Percentiles rank a stretch among this genome's conserved stretches.
Conservation (phyloP, 2,888 invertebrate species). For the Choreutis nemorana region DNA sequence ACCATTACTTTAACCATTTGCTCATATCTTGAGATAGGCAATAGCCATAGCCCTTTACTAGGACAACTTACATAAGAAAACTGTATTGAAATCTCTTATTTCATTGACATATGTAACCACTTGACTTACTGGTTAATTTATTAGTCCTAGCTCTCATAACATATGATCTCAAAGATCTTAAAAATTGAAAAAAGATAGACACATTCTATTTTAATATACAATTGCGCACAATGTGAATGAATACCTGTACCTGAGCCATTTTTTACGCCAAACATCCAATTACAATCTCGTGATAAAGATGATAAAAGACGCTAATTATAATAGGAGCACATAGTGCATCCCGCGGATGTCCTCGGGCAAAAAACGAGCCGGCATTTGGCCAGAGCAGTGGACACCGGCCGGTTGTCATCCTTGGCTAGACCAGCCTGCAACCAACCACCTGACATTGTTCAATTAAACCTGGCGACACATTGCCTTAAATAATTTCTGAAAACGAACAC, state of each 20-base stretch:
- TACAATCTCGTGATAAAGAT: slow-evolving; percentile 44
- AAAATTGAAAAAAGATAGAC: not conserved
- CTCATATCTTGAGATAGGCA: too few relatives aligned
- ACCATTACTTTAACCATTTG: too few relatives aligned
- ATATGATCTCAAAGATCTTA: too few relatives aligned
- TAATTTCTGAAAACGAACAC: slow-evolving; percentile 30
- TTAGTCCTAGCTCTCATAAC: too few relatives aligned
- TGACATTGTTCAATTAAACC: slow-evolving; percentile 54
- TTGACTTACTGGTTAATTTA: too few relatives aligned
- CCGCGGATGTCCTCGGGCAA: slow-evolving; percentile 26
- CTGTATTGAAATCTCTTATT: too few relatives aligned
- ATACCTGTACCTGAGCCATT: too few relatives aligned
- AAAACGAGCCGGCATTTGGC: slow-evolving; percentile 39
- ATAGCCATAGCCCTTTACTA: too few relatives aligned
- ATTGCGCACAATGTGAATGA: slow-evolving; percentile 20
- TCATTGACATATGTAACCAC: too few relatives aligned
- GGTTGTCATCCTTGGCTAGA: slow-evolving; percentile 51
- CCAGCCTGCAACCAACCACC: slow-evolving; percentile 41
- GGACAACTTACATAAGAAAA: too few relatives aligned
- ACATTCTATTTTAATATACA: slow-evolving; percentile 1
- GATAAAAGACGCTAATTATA: slow-evolving; percentile 50
- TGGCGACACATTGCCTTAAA: slow-evolving; percentile 52
- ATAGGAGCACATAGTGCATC: slow-evolving; percentile 31
- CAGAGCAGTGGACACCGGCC: slow-evolving; percentile 42
- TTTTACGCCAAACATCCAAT: slow-evolving; percentile 29